These are phyloP conservation scores for Paratilapia polleni DNA, from an alignment of 2,113 vertebrate genomes.

Conservation along the genomic window DNA sequence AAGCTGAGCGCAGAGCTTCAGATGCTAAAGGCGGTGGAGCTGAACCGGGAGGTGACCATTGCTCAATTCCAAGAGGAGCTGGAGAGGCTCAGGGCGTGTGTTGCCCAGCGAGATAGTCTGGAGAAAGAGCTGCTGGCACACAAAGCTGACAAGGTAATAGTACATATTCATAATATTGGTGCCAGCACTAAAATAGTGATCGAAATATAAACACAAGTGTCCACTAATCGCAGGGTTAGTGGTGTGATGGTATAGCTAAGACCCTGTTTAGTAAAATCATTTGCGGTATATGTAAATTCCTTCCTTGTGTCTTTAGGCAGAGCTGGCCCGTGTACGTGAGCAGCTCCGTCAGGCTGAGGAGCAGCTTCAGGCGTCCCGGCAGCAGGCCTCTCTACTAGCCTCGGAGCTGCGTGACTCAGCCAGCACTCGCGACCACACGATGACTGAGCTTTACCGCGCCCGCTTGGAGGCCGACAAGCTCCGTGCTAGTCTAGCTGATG, in stretches of 20 bases:
- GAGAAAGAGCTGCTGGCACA: conserved; percentile 86
- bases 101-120: conserved; percentile 86
- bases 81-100: conserved; percentile 84
- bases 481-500: conserved; percentile 80
- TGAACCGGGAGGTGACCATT: conserved; percentile 92
- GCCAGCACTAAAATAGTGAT: background rate
- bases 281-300: background rate
- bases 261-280: background rate
- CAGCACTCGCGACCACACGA: conserved; percentile 88
- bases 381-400: conserved; percentile 89
- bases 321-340: conserved; percentile 85
- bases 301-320: conserved; percentile 77
- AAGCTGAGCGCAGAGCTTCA: conserved; percentile 94
- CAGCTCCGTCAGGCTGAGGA: conserved; percentile 92
- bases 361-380: conserved; percentile 89
- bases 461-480: conserved; percentile 86
- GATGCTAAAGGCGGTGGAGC: conserved; percentile 93
- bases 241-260: background rate
- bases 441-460: conserved; percentile 89
- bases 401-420: conserved; percentile 91
- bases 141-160: conserved; percentile 82
- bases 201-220: background rate
- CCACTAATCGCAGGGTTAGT: background rate
- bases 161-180: background rate
- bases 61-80: conserved; percentile 94